These are phyloP conservation scores for Ptilorrhoa leucosticta DNA, from an alignment of 2,113 vertebrate genomes.

Conservation along the genomic window DNA sequence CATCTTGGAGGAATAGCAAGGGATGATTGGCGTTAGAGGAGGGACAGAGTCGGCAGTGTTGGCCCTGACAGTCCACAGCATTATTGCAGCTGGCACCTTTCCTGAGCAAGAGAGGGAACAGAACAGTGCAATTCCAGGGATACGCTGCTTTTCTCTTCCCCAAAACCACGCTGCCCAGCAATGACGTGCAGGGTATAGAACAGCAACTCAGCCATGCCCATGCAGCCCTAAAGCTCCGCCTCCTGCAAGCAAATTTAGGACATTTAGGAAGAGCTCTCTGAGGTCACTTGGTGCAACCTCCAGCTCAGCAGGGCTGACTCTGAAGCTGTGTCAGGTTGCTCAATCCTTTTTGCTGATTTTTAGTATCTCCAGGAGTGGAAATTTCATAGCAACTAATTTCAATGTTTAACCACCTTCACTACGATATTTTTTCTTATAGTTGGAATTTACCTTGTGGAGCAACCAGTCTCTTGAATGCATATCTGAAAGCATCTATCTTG, in stretches of 20 bases:
- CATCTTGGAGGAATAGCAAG: background rate
- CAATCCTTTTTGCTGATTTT: background rate
- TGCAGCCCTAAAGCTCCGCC: fast-evolving
- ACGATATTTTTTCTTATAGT: background rate
- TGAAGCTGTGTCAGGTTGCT: background rate
- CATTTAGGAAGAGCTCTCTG: background rate
- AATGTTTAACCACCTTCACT: background rate
- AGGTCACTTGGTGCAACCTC: background rate
- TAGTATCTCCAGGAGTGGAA: background rate
- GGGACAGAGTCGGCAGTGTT: fast-evolving
- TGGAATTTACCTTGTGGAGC: background rate
- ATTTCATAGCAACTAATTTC: background rate
- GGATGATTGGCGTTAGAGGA: fast-evolving
- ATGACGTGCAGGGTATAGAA: fast-evolving
- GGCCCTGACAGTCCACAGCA: fast-evolving
- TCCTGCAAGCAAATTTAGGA: background rate
- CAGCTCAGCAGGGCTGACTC: background rate
- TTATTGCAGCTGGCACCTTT: background rate
- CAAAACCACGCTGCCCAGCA: background rate
- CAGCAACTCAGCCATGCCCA: background rate
- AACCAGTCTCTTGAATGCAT: background rate
- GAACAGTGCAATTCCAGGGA: background rate
- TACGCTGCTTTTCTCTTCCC: background rate
- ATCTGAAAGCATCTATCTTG: background rate
- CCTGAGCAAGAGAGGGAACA: background rate